Conservation (phyloP, 2,888 invertebrate genomes). For the Ligdia adustata region DNA sequence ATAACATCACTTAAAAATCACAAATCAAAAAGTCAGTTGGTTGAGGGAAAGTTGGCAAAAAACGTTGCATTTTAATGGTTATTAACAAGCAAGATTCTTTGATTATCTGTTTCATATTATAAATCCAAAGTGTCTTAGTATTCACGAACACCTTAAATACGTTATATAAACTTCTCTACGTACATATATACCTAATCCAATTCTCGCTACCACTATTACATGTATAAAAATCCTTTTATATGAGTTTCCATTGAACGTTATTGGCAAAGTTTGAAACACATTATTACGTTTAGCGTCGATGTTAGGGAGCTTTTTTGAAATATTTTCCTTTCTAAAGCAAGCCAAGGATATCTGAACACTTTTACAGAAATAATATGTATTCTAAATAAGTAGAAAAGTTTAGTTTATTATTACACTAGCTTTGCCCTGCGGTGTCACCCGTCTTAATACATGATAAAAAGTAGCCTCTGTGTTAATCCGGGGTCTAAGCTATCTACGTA, state of each 20-base stretch:
- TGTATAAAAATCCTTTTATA: conserved; percentile 48
- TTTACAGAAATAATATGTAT: not conserved
- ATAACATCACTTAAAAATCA: no score
- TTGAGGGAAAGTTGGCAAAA: no score
- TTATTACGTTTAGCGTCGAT: conserved; percentile 33
- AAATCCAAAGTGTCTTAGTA: conserved; percentile 13
- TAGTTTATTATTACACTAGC: no score
- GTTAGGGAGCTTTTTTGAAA: conserved; percentile 19
- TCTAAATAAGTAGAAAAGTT: no score
- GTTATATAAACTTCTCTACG: conserved; percentile 9
- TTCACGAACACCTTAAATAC: conserved; percentile 13
- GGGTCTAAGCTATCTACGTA: no score
- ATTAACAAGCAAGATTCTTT: no score
- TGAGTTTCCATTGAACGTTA: conserved; percentile 41
- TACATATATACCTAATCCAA: conserved; percentile 22
- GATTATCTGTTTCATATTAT: no score
- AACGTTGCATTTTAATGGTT: no score
- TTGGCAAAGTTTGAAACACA: conserved; percentile 43
- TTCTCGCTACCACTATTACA: conserved; percentile 45
- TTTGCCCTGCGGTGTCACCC: no score
- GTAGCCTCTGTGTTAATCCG: no score
- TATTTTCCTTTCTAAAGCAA: conserved; percentile 13
- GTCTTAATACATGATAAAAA: no score
- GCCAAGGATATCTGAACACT: not conserved
- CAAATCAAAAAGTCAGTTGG: no score